phyloP scores from a whole-genome alignment of 35 echinoderm and acorn worm species.

The Patiria miniata region DNA sequence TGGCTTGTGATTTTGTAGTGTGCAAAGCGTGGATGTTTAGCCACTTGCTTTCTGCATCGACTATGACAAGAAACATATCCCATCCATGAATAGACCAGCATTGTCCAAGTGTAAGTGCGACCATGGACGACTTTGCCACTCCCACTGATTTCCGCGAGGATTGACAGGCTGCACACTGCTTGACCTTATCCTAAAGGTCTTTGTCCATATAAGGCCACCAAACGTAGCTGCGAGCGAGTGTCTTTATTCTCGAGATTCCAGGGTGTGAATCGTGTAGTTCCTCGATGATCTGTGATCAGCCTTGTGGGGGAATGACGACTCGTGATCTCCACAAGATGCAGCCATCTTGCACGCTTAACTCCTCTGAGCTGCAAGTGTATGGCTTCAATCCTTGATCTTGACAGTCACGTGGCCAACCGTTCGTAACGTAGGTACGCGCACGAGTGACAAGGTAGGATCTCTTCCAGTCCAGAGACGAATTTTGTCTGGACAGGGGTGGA shows the following conservation, averaged over 20 bases:
- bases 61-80: conserved; percentile 73
- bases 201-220: background rate
- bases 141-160: conserved; percentile 41
- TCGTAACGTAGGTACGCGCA: conserved; percentile 1
- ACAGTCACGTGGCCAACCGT: conserved; percentile 38
- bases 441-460: background rate
- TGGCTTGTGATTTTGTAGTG: conserved; percentile 41
- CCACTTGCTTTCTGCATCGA: conserved; percentile 81
- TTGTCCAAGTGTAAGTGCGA: conserved; percentile 64
- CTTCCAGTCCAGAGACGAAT: background rate
- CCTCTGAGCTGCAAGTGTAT: conserved; percentile 37
- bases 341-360: conserved; percentile 41
- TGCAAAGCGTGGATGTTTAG: conserved; percentile 56
- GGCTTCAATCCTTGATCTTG: conserved; percentile 22
- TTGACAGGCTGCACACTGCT: conserved; percentile 52
- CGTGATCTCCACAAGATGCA: conserved; percentile 31
- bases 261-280: conserved; percentile 73
- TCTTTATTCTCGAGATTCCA: conserved; percentile 59
- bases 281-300: conserved; percentile 28
- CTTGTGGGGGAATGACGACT: conserved; percentile 57
- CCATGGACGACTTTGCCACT: conserved; percentile 61
- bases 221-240: conserved; percentile 42
- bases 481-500: background rate
- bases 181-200: conserved; percentile 14
- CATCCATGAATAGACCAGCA: conserved; percentile 55